phyloP scores from a whole-genome alignment of 2,888 invertebrate species.

The Hirtodrosophila cameraria region DNA sequence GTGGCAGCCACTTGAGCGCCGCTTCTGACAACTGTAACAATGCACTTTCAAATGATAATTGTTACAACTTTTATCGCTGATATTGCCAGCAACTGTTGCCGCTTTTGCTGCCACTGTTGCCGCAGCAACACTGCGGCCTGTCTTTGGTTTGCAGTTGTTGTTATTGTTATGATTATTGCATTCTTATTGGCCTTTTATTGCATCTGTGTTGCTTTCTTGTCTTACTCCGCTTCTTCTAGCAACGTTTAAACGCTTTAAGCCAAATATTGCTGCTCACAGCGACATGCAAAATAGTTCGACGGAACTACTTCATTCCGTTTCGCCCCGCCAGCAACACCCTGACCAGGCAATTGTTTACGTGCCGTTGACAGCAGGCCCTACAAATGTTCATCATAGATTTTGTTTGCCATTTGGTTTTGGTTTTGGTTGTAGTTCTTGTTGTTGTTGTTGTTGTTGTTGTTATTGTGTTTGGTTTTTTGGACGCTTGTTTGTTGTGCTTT shows the following conservation, averaged over 20 bases:
- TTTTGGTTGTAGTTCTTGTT: conserved; percentile 3
- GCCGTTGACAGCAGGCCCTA: conserved; percentile 38
- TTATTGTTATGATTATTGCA: conserved; percentile 74
- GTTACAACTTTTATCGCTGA: conserved; percentile 77
- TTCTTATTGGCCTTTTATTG: conserved; percentile 74
- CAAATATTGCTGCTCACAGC: neutral
- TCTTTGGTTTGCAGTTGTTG: conserved; percentile 42
- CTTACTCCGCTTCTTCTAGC: conserved; percentile 23
- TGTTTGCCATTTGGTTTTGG: conserved; percentile 45
- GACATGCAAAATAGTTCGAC: conserved; percentile 39
- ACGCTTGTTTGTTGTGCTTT: conserved; percentile 52
- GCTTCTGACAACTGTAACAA: conserved; percentile 72
- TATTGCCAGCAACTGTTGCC: conserved; percentile 70
- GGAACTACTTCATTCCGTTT: too few relatives aligned
- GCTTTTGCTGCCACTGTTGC: conserved; percentile 27
- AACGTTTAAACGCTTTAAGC: conserved; percentile 37
- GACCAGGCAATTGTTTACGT: conserved; percentile 57
- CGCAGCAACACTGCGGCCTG: conserved; percentile 40
- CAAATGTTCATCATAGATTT: conserved; percentile 42
- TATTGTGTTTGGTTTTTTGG: conserved; percentile 23
- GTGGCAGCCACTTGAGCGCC: conserved; percentile 60
- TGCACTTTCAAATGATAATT: conserved; percentile 80
- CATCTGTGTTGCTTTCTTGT: conserved; percentile 58
- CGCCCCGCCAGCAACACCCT: conserved; percentile 15
- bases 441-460: conserved; percentile 27